Evolutionary conservation across 2,888 invertebrate genomes (phyloP).

Genomic region (Pyrgus malvae): DNA sequence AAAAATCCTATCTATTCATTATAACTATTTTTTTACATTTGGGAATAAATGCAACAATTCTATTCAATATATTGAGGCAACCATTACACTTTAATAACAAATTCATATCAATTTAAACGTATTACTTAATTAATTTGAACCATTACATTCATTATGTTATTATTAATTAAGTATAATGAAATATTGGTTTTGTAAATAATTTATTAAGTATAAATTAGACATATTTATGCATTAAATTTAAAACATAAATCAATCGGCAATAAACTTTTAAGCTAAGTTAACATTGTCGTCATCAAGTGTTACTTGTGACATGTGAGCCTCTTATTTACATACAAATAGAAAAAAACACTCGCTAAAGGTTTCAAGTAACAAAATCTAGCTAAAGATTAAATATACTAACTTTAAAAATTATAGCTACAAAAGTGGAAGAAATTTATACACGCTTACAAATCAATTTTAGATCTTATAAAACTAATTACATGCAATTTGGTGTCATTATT

Average conservation of each 20-base stretch:
- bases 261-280: neutral
- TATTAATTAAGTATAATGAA: too few species aligned
- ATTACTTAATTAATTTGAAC: neutral
- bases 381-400: constrained; percentile 22
- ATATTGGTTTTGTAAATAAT: too few species aligned
- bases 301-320: neutral
- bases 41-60: constrained; percentile 48
- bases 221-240: neutral
- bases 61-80: constrained; percentile 19
- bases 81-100: constrained; percentile 5
- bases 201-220: too few species aligned
- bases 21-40: constrained; percentile 39
- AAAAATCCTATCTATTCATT: constrained; percentile 59
- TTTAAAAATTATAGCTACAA: constrained; percentile 10
- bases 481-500: constrained; percentile 21
- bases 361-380: constrained; percentile 43
- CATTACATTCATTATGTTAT: too few species aligned
- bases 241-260: constrained; percentile 14
- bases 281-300: neutral
- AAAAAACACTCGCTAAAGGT: constrained; percentile 10
- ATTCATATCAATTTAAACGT: constrained; percentile 9
- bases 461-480: too few species aligned
- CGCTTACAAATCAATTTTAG: constrained; percentile 10
- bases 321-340: constrained; percentile 8
- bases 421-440: constrained; percentile 18